Evolutionary conservation across 2,888 invertebrate genomes (phyloP).

Genomic region (Danaus chrysippus): DNA sequence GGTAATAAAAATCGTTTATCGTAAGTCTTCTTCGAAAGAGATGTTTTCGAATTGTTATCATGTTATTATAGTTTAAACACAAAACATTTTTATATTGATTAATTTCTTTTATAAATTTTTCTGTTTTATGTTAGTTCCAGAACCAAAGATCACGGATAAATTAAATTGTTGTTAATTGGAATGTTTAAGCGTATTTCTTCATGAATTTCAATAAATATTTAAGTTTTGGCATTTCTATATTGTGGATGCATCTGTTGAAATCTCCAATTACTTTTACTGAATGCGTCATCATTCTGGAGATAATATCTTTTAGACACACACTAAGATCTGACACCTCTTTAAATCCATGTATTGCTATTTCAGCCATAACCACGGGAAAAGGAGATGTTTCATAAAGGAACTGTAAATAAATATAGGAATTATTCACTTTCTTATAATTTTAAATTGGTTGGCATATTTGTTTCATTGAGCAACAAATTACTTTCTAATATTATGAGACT

Average conservation of each 20-base stretch:
- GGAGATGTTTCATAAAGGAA: slow-evolving; percentile 74
- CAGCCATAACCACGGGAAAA: slow-evolving; percentile 73
- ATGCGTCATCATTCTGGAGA: slow-evolving; percentile 73
- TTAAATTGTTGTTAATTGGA: background rate
- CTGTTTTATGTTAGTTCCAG: too few relatives aligned
- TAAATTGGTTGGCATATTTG: background rate
- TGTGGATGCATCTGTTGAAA: slow-evolving; percentile 73
- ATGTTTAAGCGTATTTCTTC: slow-evolving; percentile 69
- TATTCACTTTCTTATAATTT: background rate
- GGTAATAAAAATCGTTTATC: too few relatives aligned
- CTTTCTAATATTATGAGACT: background rate
- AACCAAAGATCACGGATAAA: background rate
- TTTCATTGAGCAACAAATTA: background rate
- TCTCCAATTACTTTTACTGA: slow-evolving; percentile 74
- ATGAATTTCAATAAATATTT: slow-evolving; percentile 72
- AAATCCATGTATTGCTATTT: slow-evolving; percentile 72
- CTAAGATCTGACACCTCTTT: slow-evolving; percentile 73
- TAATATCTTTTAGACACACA: slow-evolving; percentile 71
- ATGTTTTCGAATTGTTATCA: too few relatives aligned
- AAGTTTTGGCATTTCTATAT: slow-evolving; percentile 73
- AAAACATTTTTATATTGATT: too few relatives aligned
- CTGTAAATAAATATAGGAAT: slow-evolving; percentile 44
- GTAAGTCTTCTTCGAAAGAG: too few relatives aligned
- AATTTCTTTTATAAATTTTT: too few relatives aligned
- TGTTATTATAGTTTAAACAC: too few relatives aligned